Conservation (phyloP, 2,888 invertebrate genomes). For the Melinaea menophilus region DNA sequence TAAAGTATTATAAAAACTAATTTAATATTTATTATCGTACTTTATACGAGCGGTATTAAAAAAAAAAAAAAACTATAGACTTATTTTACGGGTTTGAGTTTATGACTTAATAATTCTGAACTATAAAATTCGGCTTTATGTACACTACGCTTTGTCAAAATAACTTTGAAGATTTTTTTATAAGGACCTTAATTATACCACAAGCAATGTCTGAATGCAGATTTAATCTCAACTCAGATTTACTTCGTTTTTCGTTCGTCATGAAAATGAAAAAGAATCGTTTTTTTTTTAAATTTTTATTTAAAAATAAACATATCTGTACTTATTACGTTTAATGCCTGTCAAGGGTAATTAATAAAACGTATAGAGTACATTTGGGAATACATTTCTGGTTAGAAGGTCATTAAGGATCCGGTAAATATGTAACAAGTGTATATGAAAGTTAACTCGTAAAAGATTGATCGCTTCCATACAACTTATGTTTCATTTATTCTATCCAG, state of each 20-base stretch:
- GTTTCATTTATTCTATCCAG: neutral
- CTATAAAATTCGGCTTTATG: neutral
- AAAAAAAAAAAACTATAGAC: too few species aligned
- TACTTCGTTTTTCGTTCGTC: too few species aligned
- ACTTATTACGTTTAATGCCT: neutral
- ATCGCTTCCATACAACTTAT: neutral
- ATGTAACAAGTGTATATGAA: neutral
- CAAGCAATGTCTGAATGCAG: slow-evolving; percentile 2
- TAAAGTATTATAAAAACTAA: too few species aligned
- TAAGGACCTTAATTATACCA: neutral
- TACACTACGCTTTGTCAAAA: neutral
- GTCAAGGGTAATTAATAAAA: neutral
- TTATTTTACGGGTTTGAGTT: too few species aligned
- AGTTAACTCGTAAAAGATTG: neutral
- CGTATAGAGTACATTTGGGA: neutral
- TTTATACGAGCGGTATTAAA: too few species aligned
- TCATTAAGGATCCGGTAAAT: slow-evolving; percentile 5
- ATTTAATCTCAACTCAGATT: neutral
- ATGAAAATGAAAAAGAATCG: too few species aligned
- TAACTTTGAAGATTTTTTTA: neutral
- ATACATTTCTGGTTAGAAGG: neutral
- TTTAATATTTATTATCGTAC: too few species aligned
- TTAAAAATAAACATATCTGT: too few species aligned
- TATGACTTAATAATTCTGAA: too few species aligned
- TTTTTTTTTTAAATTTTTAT: too few species aligned